A percentile compares a stretch with the other conserved stretches of the same genome.
phyloP scores from a whole-genome alignment of 2,888 invertebrate genomes.

The Crepidodera aurea region DNA sequence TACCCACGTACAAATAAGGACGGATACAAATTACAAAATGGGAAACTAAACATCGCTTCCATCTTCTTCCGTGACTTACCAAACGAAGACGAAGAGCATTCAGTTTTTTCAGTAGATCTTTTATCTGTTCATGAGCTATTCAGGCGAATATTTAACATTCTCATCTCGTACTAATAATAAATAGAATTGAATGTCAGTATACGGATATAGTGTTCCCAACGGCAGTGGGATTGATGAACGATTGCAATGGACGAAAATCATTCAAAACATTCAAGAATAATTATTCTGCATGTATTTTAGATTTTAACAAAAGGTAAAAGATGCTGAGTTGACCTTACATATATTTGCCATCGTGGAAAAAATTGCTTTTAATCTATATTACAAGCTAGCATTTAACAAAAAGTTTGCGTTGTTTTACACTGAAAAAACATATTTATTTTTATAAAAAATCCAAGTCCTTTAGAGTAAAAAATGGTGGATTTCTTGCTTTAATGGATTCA shows the following conservation, averaged over 20 bases:
- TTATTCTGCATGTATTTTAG: too few species aligned
- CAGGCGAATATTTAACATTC: constrained; percentile 23
- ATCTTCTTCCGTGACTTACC: constrained; percentile 14
- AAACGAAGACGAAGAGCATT: constrained; percentile 10
- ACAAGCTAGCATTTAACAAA: too few species aligned
- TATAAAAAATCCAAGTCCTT: too few species aligned
- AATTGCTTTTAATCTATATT: too few species aligned
- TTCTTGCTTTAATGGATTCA: too few species aligned
- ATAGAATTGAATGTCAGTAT: constrained; percentile 19
- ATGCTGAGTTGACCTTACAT: too few species aligned
- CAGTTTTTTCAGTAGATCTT: constrained; percentile 8
- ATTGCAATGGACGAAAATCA: neutral
- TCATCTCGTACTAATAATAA: constrained; percentile 26
- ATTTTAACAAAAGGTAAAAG: too few species aligned
- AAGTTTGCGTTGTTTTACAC: too few species aligned
- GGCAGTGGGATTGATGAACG: neutral
- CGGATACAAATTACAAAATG: constrained; percentile 8
- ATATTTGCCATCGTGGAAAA: too few species aligned
- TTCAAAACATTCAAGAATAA: too few species aligned
- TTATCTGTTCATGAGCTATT: constrained; percentile 9
- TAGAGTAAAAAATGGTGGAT: too few species aligned
- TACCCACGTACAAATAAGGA: constrained; percentile 6
- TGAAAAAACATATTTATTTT: too few species aligned
- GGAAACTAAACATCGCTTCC: constrained; percentile 5
- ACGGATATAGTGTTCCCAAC: constrained; percentile 21